Evolutionary conservation across 37 sponge, comb jelly and placozoan genomes (phyloP), one percentile per base, ranked within the genome.

Genomic region (Dysidea cf. avara): DNA sequence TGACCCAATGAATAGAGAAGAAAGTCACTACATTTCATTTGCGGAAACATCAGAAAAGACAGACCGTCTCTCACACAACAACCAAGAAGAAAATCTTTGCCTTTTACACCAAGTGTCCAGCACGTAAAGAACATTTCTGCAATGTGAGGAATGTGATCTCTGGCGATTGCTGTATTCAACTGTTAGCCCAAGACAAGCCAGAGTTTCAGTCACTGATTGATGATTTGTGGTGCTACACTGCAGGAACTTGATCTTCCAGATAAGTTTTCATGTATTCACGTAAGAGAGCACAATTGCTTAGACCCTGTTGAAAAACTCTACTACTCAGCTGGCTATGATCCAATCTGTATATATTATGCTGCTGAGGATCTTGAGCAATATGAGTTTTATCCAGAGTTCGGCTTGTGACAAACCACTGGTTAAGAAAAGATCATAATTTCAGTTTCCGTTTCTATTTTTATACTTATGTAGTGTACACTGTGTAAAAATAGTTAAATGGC

Each of bases 131-230:
- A 75, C 34, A 64, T 64, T 22, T 63, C 65, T 64, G 20, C 53
- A 75, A 52, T 76, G 77, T 65, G 77, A 76, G 7, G 56, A 76
- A 25, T 64, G 77, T 53, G 38, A n/a, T 3, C 48, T 62, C 35
- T 75, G 76, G 63, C 1, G 64, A 25, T 29, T 62, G 21, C 53
- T 62, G 11, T 62, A 74, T 22, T 56, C 58, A 40, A 25, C 62
- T 73, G 5, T 43, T 60, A 13, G 21, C 7, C 4, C 37, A 73
- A 24, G 74, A 73, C 22, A 6, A 30, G 21, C n/a, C 48, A 22
- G 61, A 59, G 7, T 34, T 73, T 22, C 32, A 60, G 28, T 43
- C 11, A n/a, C 56, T 56, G 11, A 20, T 71, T 3, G 72, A 71
- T 13, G 72, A 71, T 14, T 13, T 37, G 60, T 55, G 39, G 60